phyloP scores from a whole-genome alignment of 2,113 vertebrate species.

The Pomatorhinus ruficollis region DNA sequence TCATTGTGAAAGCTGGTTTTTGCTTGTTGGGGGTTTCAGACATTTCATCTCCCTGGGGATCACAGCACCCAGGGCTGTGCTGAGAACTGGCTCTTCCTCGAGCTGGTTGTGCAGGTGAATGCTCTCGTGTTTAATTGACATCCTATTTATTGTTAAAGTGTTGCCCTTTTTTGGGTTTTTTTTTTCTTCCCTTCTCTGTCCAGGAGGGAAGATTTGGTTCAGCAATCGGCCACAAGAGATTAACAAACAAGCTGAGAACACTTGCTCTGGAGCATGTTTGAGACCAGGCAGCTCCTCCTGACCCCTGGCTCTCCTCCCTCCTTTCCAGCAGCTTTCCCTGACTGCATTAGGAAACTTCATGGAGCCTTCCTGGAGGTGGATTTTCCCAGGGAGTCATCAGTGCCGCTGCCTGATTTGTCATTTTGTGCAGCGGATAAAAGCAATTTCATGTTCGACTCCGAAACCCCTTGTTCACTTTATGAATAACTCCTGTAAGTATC shows the following conservation, averaged over 20 bases:
- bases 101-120: not conserved
- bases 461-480: conserved; percentile 9
- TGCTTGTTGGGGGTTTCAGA: not conserved
- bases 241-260: conserved; percentile 33
- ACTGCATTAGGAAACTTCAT: not conserved
- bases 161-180: not conserved
- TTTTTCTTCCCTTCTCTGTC: not conserved
- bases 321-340: not conserved
- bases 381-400: not conserved
- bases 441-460: conserved; percentile 30
- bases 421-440: not conserved
- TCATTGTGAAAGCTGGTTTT: not conserved
- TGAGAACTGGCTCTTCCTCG: not conserved
- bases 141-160: not conserved
- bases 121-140: not conserved
- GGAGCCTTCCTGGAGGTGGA: not conserved
- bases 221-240: not conserved
- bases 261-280: not conserved
- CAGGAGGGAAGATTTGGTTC: not conserved
- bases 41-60: not conserved
- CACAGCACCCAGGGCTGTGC: not conserved
- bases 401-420: not conserved
- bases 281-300: not conserved
- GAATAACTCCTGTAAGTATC: conserved; percentile 1
- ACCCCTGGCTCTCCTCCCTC: not conserved